Conservation (phyloP, 2,797 vertebrate species). For the Chiroxiphia lanceolata region DNA sequence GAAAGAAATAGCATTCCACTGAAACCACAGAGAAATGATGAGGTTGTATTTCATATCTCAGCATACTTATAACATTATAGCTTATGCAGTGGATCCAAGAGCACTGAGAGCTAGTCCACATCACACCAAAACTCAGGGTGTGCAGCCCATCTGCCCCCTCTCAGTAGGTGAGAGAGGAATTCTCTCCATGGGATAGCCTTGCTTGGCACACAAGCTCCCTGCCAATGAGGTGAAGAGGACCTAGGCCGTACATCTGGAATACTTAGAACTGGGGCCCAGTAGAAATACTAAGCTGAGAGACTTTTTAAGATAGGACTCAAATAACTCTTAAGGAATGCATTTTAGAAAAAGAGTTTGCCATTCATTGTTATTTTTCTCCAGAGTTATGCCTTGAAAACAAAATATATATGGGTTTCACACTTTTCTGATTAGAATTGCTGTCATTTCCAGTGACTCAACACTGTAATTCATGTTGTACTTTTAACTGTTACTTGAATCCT, state of each 20-base stretch:
- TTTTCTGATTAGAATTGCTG: constrained; percentile 33
- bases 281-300: background rate
- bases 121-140: background rate
- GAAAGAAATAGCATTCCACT: constrained; percentile 24
- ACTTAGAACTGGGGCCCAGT: background rate
- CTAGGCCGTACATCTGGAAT: background rate
- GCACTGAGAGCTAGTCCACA: background rate
- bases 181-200: background rate
- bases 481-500: constrained; percentile 41
- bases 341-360: background rate
- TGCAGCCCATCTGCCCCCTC: background rate
- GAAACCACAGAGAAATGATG: constrained; percentile 18
- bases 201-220: background rate
- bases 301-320: background rate
- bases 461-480: constrained; percentile 32
- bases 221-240: background rate
- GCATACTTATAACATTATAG: background rate
- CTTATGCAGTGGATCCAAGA: background rate
- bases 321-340: background rate
- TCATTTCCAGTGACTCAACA: constrained; percentile 44
- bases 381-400: constrained; percentile 31
- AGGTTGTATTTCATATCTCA: background rate
- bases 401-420: constrained; percentile 33
- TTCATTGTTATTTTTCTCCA: background rate
- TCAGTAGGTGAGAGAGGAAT: background rate